phyloP scores from a whole-genome alignment of 2,888 invertebrate species.

The Stenotaenia linearis region DNA sequence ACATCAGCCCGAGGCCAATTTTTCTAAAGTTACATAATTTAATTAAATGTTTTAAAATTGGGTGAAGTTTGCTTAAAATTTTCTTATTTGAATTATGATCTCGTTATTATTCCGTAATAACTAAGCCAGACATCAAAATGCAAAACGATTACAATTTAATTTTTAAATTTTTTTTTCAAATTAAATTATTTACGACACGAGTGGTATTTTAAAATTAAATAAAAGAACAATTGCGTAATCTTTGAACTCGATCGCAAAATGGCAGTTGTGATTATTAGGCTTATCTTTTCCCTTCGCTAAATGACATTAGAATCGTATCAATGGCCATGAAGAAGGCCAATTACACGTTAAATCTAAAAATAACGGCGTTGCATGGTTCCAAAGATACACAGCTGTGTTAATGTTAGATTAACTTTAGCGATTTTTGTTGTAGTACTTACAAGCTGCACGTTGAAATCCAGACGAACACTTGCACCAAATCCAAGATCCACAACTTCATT shows the following conservation, averaged over 20 bases:
- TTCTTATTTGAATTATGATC: background rate
- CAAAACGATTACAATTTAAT: too few relatives aligned
- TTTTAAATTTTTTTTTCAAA: background rate
- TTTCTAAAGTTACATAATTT: background rate
- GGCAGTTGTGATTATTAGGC: background rate
- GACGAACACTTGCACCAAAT: background rate
- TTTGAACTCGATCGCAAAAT: background rate
- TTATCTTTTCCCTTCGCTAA: background rate
- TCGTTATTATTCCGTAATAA: too few relatives aligned
- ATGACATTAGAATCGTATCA: background rate
- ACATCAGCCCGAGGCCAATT: background rate
- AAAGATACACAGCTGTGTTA: background rate
- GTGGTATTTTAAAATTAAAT: background rate
- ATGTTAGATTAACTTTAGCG: background rate
- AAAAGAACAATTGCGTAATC: background rate
- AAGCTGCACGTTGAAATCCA: background rate
- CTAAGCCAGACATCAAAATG: too few relatives aligned
- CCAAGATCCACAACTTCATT: background rate
- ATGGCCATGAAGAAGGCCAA: background rate
- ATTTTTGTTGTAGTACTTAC: background rate
- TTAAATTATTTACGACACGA: background rate
- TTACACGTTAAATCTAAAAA: background rate
- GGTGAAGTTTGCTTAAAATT: background rate
- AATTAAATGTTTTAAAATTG: background rate
- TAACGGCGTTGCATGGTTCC: background rate